These are phyloP conservation scores for Dolichoris vasculosae DNA, from an alignment of 1,140 invertebrate species.

Conservation along the genomic window DNA sequence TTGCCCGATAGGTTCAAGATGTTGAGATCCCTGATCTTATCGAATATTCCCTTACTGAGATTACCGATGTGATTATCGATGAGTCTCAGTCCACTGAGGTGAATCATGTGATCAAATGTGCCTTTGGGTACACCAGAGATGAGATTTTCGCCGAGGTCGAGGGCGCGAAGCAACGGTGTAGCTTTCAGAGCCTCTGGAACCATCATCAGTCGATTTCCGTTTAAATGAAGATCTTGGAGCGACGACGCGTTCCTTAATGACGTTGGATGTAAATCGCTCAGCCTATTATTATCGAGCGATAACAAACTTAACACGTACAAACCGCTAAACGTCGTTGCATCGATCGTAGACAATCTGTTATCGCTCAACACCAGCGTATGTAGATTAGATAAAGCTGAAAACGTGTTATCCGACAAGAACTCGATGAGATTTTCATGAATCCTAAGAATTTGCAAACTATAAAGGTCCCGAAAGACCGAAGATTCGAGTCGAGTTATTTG, in stretches of 20 bases:
- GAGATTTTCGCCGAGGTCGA: constrained; percentile 92
- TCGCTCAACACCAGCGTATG: constrained; percentile 90
- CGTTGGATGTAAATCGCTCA: constrained; percentile 84
- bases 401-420: constrained; percentile 86
- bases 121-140: constrained; percentile 88
- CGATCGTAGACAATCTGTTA: constrained; percentile 87
- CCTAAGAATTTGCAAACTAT: constrained; percentile 86
- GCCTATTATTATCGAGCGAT: constrained; percentile 88
- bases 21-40: constrained; percentile 87
- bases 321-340: constrained; percentile 85
- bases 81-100: constrained; percentile 87
- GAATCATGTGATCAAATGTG: constrained; percentile 85
- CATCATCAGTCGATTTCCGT: constrained; percentile 87
- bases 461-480: constrained; percentile 86
- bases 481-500: constrained; percentile 86
- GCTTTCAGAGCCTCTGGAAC: constrained; percentile 90
- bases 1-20: constrained; percentile 92
- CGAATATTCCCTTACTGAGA: constrained; percentile 88
- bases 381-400: constrained; percentile 85
- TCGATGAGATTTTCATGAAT: constrained; percentile 90
- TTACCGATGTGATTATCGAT: constrained; percentile 93
- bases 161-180: constrained; percentile 86
- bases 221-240: constrained; percentile 90
- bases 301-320: constrained; percentile 85
- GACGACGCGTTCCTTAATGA: constrained; percentile 89